Evolutionary conservation across 2,113 vertebrate genomes (phyloP), one percentile per base, ranked within the genome.

Genomic region (Bambusicola thoracicus): DNA sequence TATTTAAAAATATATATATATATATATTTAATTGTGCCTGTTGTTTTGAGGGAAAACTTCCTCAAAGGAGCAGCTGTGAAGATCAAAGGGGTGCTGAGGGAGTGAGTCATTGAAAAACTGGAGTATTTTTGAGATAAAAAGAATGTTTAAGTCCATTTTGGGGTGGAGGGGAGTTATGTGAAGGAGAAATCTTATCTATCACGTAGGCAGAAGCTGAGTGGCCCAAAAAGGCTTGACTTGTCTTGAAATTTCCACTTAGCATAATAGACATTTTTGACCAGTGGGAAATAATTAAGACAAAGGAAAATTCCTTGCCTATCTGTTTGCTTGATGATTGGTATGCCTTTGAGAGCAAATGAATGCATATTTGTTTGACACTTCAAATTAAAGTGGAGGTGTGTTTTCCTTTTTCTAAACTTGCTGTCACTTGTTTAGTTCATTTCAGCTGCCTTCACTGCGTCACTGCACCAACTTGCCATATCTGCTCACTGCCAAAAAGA

Each of bases 331-430:
- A 53, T 81, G 90, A 87, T 66, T 90, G 80, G 80, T 82, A 85
- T 76, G 41, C 81, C 78, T 91, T 85, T 89, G 93, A 93, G 94
- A 93, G 91, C 81, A 89, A 92, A 95, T 87, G 93, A 90, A 92
- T 95, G 90, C 41, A 62, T 87, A 86, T 89, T 91, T 96, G 72
- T 73, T 68, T 95, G 96, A 96, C 93, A 92, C 92, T 95, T 86
- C 43, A 90, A 75, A 88, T 95, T 96, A 86, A 94, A 95, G 87
- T 86, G 92, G 93, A 94, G 95, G 92, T 93, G 95, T 96, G 95
- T 95, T 79, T 90, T 72, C 88, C 95, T 94, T 88, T 81, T 68
- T 63, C 79, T 67, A 87, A 88, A 81, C 93, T 44, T 96, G 96
- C 94, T 80, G 82, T 95, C 84, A 81, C 96, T 94, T 84, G 96